phyloP scores from a whole-genome alignment of 2,113 vertebrate genomes.

The Lota lota region DNA sequence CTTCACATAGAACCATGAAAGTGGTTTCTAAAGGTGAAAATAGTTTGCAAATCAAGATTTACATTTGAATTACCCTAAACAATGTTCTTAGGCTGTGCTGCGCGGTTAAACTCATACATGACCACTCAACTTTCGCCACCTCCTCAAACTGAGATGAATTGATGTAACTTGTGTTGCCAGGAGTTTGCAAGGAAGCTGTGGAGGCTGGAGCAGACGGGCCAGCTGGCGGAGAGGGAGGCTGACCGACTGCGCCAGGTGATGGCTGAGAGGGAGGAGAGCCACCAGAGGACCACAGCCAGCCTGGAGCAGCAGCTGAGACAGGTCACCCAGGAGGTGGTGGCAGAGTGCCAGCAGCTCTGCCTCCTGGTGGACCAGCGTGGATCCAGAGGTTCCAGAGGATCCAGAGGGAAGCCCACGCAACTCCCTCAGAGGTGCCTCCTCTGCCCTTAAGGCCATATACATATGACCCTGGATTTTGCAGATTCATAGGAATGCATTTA shows the following conservation, averaged over 20 bases:
- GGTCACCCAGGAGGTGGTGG: conserved; percentile 51
- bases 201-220: conserved; percentile 36
- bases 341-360: conserved; percentile 41
- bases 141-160: not conserved
- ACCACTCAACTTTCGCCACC: too few species aligned
- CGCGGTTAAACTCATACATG: too few species aligned
- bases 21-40: not conserved
- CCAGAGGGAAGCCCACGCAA: not conserved
- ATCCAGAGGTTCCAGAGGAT: too few species aligned
- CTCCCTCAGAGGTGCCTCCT: conserved; percentile 51
- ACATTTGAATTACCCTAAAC: too few species aligned
- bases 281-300: conserved; percentile 35
- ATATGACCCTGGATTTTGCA: too few species aligned
- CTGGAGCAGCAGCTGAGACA: conserved; percentile 44
- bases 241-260: conserved; percentile 33
- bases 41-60: not conserved
- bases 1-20: not conserved
- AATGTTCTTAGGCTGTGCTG: too few species aligned
- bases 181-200: conserved; percentile 15
- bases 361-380: conserved; percentile 41
- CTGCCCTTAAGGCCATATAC: not conserved
- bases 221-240: conserved; percentile 52
- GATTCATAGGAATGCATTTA: too few species aligned
- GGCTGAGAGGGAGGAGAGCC: conserved; percentile 40
- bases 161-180: not conserved